phyloP scores from a whole-genome alignment of 2,888 invertebrate species.

The Diarsia brunnea region DNA sequence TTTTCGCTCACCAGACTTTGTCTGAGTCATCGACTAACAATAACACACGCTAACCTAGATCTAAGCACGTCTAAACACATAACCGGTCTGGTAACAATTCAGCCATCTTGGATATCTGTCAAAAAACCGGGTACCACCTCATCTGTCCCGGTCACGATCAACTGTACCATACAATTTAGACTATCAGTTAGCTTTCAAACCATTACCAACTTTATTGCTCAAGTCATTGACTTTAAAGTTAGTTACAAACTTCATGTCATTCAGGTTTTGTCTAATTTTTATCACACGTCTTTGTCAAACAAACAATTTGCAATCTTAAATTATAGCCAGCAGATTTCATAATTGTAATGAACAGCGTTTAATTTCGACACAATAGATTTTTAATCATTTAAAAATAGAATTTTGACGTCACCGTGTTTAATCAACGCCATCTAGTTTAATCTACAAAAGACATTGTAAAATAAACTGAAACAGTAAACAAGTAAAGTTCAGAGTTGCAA shows the following conservation, averaged over 20 bases:
- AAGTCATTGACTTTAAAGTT: neutral
- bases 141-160: constrained; percentile 53
- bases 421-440: constrained; percentile 19
- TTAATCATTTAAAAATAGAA: constrained; percentile 36
- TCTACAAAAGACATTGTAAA: neutral
- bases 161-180: constrained; percentile 38
- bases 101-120: constrained; percentile 31
- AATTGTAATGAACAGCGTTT: neutral
- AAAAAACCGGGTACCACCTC: constrained; percentile 40
- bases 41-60: constrained; percentile 35
- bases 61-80: constrained; percentile 11
- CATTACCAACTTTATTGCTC: neutral
- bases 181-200: neutral
- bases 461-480: neutral
- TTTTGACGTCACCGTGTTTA: constrained; percentile 45
- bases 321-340: rapidly evolving
- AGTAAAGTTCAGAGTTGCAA: constrained; percentile 24
- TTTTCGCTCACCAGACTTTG: neutral
- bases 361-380: constrained; percentile 29
- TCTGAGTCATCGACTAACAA: constrained; percentile 24
- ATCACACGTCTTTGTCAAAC: neutral
- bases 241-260: neutral
- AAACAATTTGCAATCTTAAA: constrained; percentile 10
- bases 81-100: constrained; percentile 50
- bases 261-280: constrained; percentile 18